These are phyloP conservation scores for Pogonognathellus flavescens DNA, from an alignment of 1,140 invertebrate species.

Conservation along the genomic window DNA sequence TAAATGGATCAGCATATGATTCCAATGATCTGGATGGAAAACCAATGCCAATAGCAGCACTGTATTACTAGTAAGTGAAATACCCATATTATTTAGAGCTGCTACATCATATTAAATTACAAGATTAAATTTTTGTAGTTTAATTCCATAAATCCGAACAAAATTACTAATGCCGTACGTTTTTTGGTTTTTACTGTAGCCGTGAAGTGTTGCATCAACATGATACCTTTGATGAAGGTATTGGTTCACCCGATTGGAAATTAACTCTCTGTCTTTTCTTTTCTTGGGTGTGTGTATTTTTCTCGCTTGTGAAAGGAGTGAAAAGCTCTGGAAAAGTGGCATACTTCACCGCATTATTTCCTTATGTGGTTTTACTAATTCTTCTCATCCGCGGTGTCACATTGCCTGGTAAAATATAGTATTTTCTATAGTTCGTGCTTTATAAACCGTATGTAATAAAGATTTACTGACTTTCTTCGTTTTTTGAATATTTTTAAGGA, in stretches of 20 bases:
- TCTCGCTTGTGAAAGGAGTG: conserved; percentile 80
- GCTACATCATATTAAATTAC: too few species aligned
- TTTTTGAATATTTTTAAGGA: conserved; percentile 77
- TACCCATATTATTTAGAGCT: too few species aligned
- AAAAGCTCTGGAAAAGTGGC: conserved; percentile 78
- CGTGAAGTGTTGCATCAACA: too few species aligned
- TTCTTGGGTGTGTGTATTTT: conserved; percentile 83
- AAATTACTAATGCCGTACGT: too few species aligned
- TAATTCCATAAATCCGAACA: too few species aligned
- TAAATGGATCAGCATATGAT: not conserved
- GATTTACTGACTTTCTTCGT: not conserved
- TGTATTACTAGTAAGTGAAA: conserved; percentile 15
- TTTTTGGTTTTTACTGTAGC: too few species aligned
- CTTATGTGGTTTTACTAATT: conserved; percentile 73
- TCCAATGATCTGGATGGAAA: too few species aligned
- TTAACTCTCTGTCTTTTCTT: conserved; percentile 80
- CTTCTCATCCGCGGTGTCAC: conserved; percentile 71
- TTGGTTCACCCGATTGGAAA: conserved; percentile 83
- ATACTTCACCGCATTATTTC: conserved; percentile 72
- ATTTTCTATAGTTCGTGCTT: too few species aligned
- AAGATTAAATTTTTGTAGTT: too few species aligned
- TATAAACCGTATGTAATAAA: too few species aligned
- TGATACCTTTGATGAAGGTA: conserved; percentile 75
- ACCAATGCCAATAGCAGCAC: not conserved
- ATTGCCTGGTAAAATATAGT: not conserved